Percentiles rank a stretch among this genome's conserved stretches.
Conservation (phyloP, 2,797 vertebrate genomes). For the Enteromius thamalakanensis region DNA sequence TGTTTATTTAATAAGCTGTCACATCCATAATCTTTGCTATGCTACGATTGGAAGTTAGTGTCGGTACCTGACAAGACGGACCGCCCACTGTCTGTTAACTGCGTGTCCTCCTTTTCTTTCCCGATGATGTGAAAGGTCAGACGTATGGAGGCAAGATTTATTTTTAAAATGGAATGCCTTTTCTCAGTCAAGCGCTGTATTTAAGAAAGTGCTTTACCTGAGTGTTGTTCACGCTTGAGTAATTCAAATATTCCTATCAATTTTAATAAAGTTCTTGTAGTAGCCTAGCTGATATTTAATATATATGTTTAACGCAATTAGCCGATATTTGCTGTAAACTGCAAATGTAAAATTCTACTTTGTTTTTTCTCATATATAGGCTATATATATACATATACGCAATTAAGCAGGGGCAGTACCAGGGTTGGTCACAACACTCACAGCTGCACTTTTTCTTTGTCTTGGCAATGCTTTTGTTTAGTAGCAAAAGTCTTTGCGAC, state of each 20-base stretch:
- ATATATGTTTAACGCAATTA: too few species aligned
- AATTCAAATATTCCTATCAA: not conserved
- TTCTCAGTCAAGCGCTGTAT: not conserved
- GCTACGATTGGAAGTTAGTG: not conserved
- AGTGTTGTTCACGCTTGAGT: not conserved
- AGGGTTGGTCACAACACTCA: too few species aligned
- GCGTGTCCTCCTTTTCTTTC: not conserved
- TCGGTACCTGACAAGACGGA: not conserved
- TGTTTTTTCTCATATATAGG: not conserved
- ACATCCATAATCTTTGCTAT: not conserved
- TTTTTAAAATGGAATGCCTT: not conserved
- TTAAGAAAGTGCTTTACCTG: not conserved
- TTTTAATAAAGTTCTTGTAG: not conserved
- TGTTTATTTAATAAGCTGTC: not conserved
- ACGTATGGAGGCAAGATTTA: not conserved
- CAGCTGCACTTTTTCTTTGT: too few species aligned
- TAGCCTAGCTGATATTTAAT: not conserved
- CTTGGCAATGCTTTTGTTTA: too few species aligned
- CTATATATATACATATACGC: too few species aligned
- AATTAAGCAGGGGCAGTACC: too few species aligned
- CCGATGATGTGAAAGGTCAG: not conserved
- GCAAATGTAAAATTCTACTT: not conserved
- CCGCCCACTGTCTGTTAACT: slow-evolving; percentile 11
- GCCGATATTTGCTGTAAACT: not conserved
- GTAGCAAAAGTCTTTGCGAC: too few species aligned